Evolutionary conservation across 2,113 vertebrate genomes (phyloP).

Genomic region (Caranx melampygus): DNA sequence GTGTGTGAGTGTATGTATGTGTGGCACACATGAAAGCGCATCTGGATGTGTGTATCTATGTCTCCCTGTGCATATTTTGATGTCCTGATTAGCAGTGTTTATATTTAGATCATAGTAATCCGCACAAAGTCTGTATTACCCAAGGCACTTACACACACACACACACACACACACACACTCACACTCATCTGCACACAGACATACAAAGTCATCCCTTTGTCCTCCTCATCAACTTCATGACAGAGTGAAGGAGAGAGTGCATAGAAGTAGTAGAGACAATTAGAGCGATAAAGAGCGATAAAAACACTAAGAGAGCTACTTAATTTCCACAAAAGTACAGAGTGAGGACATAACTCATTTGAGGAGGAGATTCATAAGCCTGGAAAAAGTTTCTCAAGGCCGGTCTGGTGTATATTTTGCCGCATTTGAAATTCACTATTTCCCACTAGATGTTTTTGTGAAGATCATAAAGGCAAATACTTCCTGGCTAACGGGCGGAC

Average conservation of each 20-base stretch:
- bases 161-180: neutral
- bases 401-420: neutral
- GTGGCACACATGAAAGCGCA: conserved; percentile 24
- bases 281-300: neutral
- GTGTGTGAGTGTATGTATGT: conserved; percentile 5
- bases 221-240: conserved; percentile 22
- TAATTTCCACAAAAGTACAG: neutral
- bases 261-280: neutral
- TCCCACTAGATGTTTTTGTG: conserved; percentile 27
- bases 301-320: neutral
- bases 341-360: neutral
- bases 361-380: neutral
- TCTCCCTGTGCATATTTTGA: conserved; percentile 50
- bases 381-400: neutral
- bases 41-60: conserved; percentile 26
- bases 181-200: conserved; percentile 14
- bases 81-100: conserved; percentile 72
- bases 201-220: conserved; percentile 7
- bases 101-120: conserved; percentile 71
- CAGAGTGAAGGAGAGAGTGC: conserved; percentile 8
- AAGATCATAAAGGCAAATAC: neutral
- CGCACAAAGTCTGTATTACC: conserved; percentile 53
- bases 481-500: neutral
- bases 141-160: conserved; percentile 28
- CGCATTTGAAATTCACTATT: neutral